phyloP scores from a whole-genome alignment of 2,797 vertebrate species.

The Allobates femoralis region DNA sequence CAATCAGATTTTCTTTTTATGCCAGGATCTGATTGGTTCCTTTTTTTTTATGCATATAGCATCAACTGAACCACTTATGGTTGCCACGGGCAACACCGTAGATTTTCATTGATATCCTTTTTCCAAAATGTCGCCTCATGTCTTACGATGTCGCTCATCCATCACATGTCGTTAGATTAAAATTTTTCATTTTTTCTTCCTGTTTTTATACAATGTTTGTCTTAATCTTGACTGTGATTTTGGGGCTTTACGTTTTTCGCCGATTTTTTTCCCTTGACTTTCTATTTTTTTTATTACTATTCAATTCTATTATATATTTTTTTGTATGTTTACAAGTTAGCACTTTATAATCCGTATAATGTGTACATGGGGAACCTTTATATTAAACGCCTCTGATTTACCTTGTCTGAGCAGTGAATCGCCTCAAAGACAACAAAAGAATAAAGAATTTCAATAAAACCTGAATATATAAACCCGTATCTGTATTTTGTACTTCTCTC shows the following conservation, averaged over 20 bases:
- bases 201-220: background rate
- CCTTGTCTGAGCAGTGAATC: background rate
- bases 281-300: constrained; percentile 42
- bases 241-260: constrained; percentile 11
- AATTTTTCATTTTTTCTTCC: background rate
- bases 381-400: constrained; percentile 53
- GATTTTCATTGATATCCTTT: background rate
- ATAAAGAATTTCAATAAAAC: background rate
- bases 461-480: too few species aligned
- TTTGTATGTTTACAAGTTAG: constrained; percentile 38
- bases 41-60: background rate
- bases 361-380: constrained; percentile 41
- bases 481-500: too few species aligned
- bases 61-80: background rate
- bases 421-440: background rate
- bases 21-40: background rate
- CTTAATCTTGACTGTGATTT: background rate
- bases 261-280: constrained; percentile 37
- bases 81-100: background rate
- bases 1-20: background rate
- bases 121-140: background rate
- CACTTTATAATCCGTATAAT: constrained; percentile 43
- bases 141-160: background rate
- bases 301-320: background rate
- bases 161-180: background rate